A percentile compares a stretch with the other conserved stretches of the same genome.
phyloP scores from a whole-genome alignment of 2,888 invertebrate genomes.

The Pomacea canaliculata region DNA sequence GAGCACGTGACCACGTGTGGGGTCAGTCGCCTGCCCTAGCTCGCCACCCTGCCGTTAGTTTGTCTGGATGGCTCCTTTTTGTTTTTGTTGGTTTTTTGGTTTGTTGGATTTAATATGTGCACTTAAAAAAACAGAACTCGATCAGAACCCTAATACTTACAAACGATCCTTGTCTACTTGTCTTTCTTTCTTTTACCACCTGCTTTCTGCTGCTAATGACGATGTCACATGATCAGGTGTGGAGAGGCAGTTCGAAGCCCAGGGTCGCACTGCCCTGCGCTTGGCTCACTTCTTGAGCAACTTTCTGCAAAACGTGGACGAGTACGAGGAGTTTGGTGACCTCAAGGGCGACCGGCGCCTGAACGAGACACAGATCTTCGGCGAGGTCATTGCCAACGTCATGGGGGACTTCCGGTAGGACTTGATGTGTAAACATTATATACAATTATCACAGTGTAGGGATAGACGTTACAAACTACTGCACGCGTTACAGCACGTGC shows the following conservation, averaged over 20 bases:
- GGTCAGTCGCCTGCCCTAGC: too few relatives aligned
- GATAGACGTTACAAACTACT: too few relatives aligned
- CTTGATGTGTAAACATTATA: too few relatives aligned
- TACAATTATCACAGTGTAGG: too few relatives aligned
- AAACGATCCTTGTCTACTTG: not conserved
- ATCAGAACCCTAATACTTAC: too few relatives aligned
- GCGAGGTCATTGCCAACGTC: constrained; percentile 90
- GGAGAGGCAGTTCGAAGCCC: constrained; percentile 89
- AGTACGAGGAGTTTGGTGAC: constrained; percentile 69
- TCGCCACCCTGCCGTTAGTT: too few relatives aligned
- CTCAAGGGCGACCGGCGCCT: constrained; percentile 65
- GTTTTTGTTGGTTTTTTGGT: not conserved
- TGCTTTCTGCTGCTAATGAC: too few relatives aligned
- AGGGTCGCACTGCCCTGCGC: constrained; percentile 96
- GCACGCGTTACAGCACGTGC: too few relatives aligned
- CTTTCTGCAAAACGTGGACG: constrained; percentile 80
- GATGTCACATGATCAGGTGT: constrained; percentile 68
- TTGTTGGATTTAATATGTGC: not conserved
- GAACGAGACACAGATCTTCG: constrained; percentile 89
- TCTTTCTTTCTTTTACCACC: not conserved
- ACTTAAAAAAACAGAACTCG: not conserved
- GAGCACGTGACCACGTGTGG: not conserved
- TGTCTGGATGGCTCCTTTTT: not conserved
- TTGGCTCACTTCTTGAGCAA: constrained; percentile 95
- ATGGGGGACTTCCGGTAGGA: constrained; percentile 81